Conservation (phyloP, 2,888 invertebrate species). For the Lymantria dispar region DNA sequence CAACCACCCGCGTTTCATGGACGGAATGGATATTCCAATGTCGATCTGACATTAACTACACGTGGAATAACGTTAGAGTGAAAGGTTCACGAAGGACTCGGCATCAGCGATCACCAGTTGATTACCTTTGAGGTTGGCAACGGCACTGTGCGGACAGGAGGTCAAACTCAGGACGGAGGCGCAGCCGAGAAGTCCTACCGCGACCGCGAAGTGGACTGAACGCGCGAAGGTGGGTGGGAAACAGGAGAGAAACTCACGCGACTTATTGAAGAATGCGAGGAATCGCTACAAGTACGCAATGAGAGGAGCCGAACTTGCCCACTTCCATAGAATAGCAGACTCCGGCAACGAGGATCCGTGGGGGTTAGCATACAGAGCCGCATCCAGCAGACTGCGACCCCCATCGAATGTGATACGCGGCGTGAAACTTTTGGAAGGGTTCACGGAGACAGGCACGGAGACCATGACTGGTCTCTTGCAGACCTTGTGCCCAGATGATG, state of each 20-base stretch:
- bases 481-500: slow-evolving; percentile 36
- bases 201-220: slow-evolving; percentile 6
- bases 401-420: slow-evolving; percentile 21
- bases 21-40: slow-evolving; percentile 22
- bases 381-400: slow-evolving; percentile 15
- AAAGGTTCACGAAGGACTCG: slow-evolving; percentile 14
- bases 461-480: slow-evolving; percentile 20
- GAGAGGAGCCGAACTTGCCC: not conserved
- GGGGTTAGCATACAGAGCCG: slow-evolving; percentile 26
- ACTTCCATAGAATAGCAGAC: slow-evolving; percentile 1
- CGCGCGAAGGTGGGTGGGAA: not conserved
- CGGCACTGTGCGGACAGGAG: not conserved
- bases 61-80: slow-evolving; percentile 8
- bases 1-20: slow-evolving; percentile 17
- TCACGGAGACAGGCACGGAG: slow-evolving; percentile 2
- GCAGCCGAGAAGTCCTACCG: not conserved
- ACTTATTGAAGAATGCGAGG: not conserved
- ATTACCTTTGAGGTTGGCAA: not conserved
- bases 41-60: slow-evolving; percentile 24
- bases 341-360: slow-evolving; percentile 15
- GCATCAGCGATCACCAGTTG: slow-evolving; percentile 23
- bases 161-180: not conserved
- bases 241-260: not conserved
- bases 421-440: slow-evolving; percentile 2
- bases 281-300: not conserved